Base-by-base conservation (phyloP, 2,797 vertebrate genomes). In the Sebastes glaucus region DNA sequence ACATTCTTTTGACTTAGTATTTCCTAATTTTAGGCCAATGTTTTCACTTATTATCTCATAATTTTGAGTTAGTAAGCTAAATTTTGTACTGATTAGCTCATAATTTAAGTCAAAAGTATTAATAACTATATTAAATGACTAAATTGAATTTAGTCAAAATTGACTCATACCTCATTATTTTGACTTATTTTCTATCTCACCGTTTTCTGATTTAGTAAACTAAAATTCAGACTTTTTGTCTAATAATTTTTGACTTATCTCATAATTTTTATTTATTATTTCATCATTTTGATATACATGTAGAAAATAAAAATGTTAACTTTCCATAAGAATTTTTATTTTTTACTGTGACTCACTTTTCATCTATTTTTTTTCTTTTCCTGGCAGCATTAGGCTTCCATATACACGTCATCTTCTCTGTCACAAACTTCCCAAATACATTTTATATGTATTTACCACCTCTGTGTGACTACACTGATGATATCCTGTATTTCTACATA, bases 401-500 rank as follows among this genome's bases (percentile, higher is more conserved):
- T 28, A 32, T 32, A 0, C 2, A 11, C 0, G 4, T 33, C 20
- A 53, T 32, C 11, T n/a, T 16, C 22, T 28, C 14, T 2, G 1
- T 77, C 18, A 13, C 16, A 25, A 30, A 11, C 27, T 57, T 28
- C 25, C n/a, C 13, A 60, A 25, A 42, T 1, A 9, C 3, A 9
- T 22, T 14, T 25, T 18, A 18, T 14, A 38, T 38, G 4, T 32
- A 7, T 66, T 35, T 9, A 13, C 25, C 27, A 11, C 13, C 8
- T 70, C 30, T 14, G 30, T 57, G 67, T 42, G 28, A 42, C 33
- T 3, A n/a, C 68, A 23, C 2, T 4, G 35, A 57, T 25, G 25
- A 64, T 5, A 32, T 30, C 10, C 4, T 25, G 7, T 56, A n/a
- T 53, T 1, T 18, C 0, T 23, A 23, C 4, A 30, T 28, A 52